A percentile compares a stretch with the other conserved stretches of the same genome.
These are phyloP conservation scores for Latrodectus elegans DNA, from an alignment of 2,888 invertebrate genomes.

Conservation along the genomic window DNA sequence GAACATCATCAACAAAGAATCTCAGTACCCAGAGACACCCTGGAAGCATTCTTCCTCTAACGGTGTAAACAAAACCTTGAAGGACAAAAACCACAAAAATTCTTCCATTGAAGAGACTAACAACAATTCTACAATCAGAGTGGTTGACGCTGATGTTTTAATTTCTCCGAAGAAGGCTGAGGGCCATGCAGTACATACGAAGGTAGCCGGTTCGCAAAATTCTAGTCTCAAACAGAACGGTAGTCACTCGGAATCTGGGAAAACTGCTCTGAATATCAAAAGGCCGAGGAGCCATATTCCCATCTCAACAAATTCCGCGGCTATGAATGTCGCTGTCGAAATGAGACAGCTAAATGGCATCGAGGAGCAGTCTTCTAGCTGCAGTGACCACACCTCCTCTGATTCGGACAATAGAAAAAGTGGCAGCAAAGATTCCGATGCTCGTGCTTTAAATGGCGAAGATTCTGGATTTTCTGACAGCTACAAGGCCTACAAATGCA, in stretches of 20 bases:
- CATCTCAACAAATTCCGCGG: constrained; percentile 76
- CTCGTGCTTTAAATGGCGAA: neutral
- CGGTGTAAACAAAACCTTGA: neutral
- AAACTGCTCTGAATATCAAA: constrained; percentile 27
- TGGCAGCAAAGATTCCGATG: neutral
- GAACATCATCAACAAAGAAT: constrained; percentile 37
- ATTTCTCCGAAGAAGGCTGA: neutral
- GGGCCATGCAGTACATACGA: constrained; percentile 13
- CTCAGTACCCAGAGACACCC: neutral
- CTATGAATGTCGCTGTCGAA: constrained; percentile 82
- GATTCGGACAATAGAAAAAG: constrained; percentile 39
- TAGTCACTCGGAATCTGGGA: constrained; percentile 13
- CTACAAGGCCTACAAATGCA: constrained; percentile 19
- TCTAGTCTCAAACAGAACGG: constrained; percentile 12
- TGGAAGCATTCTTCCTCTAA: neutral
- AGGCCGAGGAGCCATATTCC: constrained; percentile 66
- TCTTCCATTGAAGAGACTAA: constrained; percentile 19
- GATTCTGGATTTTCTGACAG: constrained; percentile 28
- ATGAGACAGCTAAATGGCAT: constrained; percentile 77
- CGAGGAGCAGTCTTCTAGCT: constrained; percentile 83
- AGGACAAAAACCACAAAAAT: constrained; percentile 8
- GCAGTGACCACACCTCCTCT: constrained; percentile 79
- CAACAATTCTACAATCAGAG: constrained; percentile 10
- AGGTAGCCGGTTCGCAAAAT: constrained; percentile 14
- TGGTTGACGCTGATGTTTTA: too few relatives aligned